A percentile compares a stretch with the other conserved stretches of the same genome.
These are phyloP conservation scores for Manis pentadactyla DNA, from an alignment of 2,797 vertebrate genomes.

Conservation along the genomic window DNA sequence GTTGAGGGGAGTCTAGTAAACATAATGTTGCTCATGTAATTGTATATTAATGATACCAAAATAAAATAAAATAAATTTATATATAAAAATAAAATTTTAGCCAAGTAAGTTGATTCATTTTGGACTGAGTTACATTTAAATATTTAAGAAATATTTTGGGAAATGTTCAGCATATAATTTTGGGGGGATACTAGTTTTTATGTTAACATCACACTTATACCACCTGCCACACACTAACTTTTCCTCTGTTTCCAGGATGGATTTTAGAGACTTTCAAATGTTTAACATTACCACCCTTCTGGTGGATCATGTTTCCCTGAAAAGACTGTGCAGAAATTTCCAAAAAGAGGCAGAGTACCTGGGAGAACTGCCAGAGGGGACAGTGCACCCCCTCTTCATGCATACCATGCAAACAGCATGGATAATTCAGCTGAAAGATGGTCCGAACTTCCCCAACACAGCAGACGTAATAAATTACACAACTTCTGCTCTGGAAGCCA, in stretches of 20 bases:
- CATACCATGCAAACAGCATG: not conserved
- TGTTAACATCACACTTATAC: not conserved
- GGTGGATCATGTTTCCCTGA: not conserved
- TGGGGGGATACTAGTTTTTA: not conserved
- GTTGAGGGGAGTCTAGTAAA: too few species aligned
- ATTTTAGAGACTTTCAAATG: not conserved
- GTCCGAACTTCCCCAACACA: not conserved
- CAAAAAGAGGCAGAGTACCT: not conserved
- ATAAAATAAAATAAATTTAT: too few species aligned
- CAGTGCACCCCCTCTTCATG: not conserved
- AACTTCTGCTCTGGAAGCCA: constrained; percentile 10
- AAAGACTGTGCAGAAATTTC: constrained; percentile 58
- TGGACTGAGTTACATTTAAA: too few species aligned
- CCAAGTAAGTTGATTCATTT: too few species aligned
- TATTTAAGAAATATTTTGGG: too few species aligned
- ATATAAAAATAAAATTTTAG: too few species aligned
- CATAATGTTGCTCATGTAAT: too few species aligned
- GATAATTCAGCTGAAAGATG: not conserved
- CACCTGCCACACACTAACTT: not conserved
- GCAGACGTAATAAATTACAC: not conserved
- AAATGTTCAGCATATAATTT: too few species aligned
- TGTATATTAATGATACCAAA: too few species aligned
- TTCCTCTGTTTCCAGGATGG: constrained; percentile 1
- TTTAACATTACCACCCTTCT: not conserved
- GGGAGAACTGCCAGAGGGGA: not conserved